A percentile compares a stretch with the other conserved stretches of the same genome.
These are phyloP conservation scores for Dasyornis broadbenti DNA, from an alignment of 2,113 vertebrate genomes.

Conservation along the genomic window DNA sequence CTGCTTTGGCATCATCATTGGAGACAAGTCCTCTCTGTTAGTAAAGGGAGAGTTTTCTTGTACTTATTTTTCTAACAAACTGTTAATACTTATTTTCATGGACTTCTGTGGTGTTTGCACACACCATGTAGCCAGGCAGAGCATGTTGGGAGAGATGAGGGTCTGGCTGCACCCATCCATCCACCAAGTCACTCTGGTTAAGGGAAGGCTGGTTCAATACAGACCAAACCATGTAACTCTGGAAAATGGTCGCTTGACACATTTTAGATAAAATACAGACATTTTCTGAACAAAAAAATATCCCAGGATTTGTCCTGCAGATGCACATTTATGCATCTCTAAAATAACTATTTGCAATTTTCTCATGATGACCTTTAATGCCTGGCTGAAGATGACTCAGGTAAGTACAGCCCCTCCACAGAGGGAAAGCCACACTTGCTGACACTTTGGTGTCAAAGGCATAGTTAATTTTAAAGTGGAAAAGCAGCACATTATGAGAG, in stretches of 20 bases:
- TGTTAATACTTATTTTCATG: neutral
- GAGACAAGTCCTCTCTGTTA: neutral
- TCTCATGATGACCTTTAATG: neutral
- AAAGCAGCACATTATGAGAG: neutral
- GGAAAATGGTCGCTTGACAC: neutral
- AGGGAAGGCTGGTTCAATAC: neutral
- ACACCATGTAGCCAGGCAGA: fast-evolving
- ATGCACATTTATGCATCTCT: neutral
- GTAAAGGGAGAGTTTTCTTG: neutral
- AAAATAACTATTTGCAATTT: neutral
- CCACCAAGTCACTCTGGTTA: too few relatives aligned
- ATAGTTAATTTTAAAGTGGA: neutral
- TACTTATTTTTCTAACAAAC: neutral
- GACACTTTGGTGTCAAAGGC: neutral
- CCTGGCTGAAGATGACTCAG: neutral
- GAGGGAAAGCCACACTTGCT: neutral
- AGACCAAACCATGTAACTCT: neutral
- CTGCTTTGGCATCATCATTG: neutral
- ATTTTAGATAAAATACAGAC: neutral
- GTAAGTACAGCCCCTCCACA: neutral
- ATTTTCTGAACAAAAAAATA: neutral
- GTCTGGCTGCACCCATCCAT: neutral
- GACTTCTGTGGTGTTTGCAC: neutral
- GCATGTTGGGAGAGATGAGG: fast-evolving
- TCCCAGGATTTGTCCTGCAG: neutral